phyloP scores from a whole-genome alignment of 2,113 vertebrate genomes.

The Proteles cristata region DNA sequence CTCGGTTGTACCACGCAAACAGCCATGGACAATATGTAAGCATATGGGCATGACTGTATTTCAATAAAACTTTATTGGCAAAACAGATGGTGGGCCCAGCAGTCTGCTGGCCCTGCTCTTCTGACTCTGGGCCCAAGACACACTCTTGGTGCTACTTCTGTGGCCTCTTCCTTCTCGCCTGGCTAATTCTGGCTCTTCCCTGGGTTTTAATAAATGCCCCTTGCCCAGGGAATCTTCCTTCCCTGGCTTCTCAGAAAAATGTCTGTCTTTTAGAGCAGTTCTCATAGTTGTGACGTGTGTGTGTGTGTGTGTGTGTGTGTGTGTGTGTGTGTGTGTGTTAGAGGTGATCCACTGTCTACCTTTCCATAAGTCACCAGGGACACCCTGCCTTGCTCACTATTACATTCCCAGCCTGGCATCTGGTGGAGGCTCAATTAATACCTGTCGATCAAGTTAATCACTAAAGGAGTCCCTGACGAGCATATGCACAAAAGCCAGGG shows the following conservation, averaged over 20 bases:
- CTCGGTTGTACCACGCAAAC: not conserved
- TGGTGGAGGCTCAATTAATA: not conserved
- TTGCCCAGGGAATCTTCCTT: not conserved
- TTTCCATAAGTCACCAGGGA: accelerated
- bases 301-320: not conserved
- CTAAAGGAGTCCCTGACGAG: not conserved
- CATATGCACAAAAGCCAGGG: not conserved
- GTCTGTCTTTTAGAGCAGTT: not conserved
- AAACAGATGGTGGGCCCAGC: not conserved
- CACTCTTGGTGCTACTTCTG: accelerated
- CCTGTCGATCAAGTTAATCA: not conserved
- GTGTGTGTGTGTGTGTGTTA: accelerated
- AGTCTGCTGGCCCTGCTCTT: not conserved
- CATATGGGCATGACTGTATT: not conserved
- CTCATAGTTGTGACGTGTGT: not conserved
- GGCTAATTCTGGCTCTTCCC: not conserved
- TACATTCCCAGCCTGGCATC: not conserved
- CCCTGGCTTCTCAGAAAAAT: not conserved
- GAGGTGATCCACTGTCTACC: not conserved
- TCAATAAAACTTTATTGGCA: conserved; percentile 15
- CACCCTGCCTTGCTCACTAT: not conserved
- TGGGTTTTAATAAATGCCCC: not conserved
- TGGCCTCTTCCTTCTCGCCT: not conserved
- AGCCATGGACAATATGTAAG: not conserved
- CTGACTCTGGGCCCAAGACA: accelerated